Evolutionary conservation across 2,113 vertebrate species (phyloP).

Genomic region (Etia nguti): DNA sequence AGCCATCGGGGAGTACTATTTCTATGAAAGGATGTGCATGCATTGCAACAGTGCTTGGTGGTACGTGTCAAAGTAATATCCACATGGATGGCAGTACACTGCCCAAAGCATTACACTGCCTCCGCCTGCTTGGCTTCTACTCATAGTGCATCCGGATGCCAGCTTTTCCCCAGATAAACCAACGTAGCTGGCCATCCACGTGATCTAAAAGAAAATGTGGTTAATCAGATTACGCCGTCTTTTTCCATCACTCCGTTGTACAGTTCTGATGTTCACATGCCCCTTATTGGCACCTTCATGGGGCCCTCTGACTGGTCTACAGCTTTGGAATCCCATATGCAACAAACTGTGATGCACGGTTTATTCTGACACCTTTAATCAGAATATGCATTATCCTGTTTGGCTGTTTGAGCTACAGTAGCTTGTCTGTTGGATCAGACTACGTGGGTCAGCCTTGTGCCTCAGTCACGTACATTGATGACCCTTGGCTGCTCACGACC

Average conservation of each 20-base stretch:
- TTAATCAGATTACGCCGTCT: not conserved
- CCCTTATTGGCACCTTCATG: not conserved
- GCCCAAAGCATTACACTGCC: not conserved
- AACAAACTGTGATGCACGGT: not conserved
- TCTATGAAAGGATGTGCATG: not conserved
- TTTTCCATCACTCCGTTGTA: not conserved
- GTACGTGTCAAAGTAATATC: not conserved
- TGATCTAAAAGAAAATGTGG: not conserved
- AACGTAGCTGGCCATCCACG: not conserved
- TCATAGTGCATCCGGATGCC: not conserved
- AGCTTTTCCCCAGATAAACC: not conserved
- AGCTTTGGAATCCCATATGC: not conserved
- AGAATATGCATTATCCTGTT: not conserved
- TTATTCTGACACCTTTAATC: not conserved
- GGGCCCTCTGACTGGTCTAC: not conserved
- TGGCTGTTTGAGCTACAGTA: not conserved
- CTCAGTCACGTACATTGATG: not conserved
- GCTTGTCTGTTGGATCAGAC: not conserved
- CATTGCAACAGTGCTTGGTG: not conserved
- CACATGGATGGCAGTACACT: not conserved
- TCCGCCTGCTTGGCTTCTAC: not conserved
- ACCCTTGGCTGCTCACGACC: not conserved
- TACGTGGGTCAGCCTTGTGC: not conserved
- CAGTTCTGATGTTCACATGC: not conserved
- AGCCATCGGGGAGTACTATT: not conserved